These are phyloP conservation scores for Caenorhabditis briggsae DNA, from an alignment of 1,140 invertebrate species.

Conservation along the genomic window DNA sequence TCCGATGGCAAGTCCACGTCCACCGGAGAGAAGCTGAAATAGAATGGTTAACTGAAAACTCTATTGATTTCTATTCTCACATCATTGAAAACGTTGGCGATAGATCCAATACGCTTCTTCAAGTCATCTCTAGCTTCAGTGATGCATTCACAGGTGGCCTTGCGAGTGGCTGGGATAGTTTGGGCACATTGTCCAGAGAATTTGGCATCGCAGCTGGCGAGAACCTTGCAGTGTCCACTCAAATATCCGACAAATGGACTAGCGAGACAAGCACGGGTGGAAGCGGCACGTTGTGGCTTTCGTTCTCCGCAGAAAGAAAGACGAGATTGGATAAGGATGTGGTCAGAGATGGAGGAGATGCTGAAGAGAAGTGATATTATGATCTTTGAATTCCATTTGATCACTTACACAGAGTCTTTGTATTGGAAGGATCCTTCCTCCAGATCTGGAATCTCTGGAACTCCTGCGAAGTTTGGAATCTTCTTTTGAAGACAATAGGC, in stretches of 20 bases:
- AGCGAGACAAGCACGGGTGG: slow-evolving; percentile 70
- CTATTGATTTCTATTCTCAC: slow-evolving; percentile 38
- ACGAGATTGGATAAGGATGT: slow-evolving; percentile 76
- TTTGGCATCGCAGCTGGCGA: slow-evolving; percentile 70
- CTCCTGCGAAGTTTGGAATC: slow-evolving; percentile 72
- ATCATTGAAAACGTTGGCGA: slow-evolving; percentile 76
- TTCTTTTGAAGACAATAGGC: slow-evolving; percentile 73
- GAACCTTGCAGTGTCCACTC: slow-evolving; percentile 66
- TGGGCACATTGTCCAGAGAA: slow-evolving; percentile 61
- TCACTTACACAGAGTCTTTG: slow-evolving; percentile 75
- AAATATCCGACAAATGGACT: slow-evolving; percentile 75
- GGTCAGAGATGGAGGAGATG: slow-evolving; percentile 77
- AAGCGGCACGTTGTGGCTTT: slow-evolving; percentile 73
- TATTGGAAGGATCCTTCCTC: slow-evolving; percentile 74
- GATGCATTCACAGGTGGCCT: slow-evolving; percentile 76
- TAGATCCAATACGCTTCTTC: slow-evolving; percentile 74
- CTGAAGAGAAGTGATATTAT: slow-evolving; percentile 61
- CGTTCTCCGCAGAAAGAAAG: slow-evolving; percentile 77
- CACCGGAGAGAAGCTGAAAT: slow-evolving; percentile 64
- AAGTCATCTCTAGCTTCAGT: slow-evolving; percentile 75
- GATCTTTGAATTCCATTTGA: not conserved
- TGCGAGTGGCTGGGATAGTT: slow-evolving; percentile 66
- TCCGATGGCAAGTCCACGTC: slow-evolving; percentile 67
- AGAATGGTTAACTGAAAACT: not conserved
- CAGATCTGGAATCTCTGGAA: slow-evolving; percentile 76